Conservation (phyloP, 1,140 invertebrate species). For the Diploscapter pachys region DNA sequence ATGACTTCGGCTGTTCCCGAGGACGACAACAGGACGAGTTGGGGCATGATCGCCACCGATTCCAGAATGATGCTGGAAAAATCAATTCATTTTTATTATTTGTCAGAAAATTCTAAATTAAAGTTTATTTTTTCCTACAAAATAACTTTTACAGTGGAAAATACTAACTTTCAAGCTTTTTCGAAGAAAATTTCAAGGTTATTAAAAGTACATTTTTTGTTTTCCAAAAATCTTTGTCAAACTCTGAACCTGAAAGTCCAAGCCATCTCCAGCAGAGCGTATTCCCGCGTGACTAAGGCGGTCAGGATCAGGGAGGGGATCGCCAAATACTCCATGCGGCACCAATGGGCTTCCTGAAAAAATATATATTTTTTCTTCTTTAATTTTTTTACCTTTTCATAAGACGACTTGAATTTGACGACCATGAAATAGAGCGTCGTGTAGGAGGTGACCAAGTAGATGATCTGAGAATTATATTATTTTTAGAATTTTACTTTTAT, state of each 20-base stretch:
- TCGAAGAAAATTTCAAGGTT: too few relatives aligned
- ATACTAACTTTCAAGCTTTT: too few relatives aligned
- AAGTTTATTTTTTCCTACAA: too few relatives aligned
- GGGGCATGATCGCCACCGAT: slow-evolving; percentile 94
- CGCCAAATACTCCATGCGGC: slow-evolving; percentile 85
- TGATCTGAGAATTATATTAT: slow-evolving; percentile 61
- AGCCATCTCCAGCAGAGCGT: slow-evolving; percentile 79
- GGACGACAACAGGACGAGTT: slow-evolving; percentile 95
- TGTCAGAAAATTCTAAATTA: too few relatives aligned
- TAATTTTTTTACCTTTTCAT: not conserved
- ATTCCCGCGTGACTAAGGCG: slow-evolving; percentile 88
- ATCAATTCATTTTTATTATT: too few relatives aligned
- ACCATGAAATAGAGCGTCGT: slow-evolving; percentile 94
- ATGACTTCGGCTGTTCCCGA: slow-evolving; percentile 99
- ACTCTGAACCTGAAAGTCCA: slow-evolving; percentile 23
- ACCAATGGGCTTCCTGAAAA: slow-evolving; percentile 61
- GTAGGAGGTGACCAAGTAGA: slow-evolving; percentile 83
- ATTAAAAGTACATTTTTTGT: too few relatives aligned
- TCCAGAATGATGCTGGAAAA: slow-evolving; percentile 81
- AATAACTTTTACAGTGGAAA: too few relatives aligned
- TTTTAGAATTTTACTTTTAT: not conserved
- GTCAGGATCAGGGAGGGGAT: slow-evolving; percentile 80
- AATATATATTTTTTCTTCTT: too few relatives aligned
- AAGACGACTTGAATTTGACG: slow-evolving; percentile 78
- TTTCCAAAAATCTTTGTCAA: too few relatives aligned